phyloP scores from a whole-genome alignment of 2,888 invertebrate genomes.

The Agrotis ipsilon region DNA sequence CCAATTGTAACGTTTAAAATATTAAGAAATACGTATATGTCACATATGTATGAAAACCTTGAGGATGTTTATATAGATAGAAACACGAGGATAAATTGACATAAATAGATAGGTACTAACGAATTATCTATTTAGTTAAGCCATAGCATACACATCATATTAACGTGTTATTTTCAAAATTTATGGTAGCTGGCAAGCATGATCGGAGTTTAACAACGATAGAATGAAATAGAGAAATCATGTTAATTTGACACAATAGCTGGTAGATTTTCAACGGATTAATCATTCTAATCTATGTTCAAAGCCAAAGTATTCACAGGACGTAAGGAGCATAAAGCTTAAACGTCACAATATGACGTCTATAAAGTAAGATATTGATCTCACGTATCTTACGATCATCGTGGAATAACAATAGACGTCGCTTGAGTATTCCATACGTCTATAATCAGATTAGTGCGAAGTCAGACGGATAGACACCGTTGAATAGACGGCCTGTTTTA shows the following conservation, averaged over 20 bases:
- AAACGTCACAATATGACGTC: slow-evolving; percentile 76
- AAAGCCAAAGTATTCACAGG: slow-evolving; percentile 45
- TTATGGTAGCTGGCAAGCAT: too few species aligned
- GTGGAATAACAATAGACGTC: slow-evolving; percentile 81
- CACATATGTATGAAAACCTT: not conserved
- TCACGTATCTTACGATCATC: slow-evolving; percentile 78
- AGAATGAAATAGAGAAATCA: too few species aligned
- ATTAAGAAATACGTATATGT: slow-evolving; percentile 23
- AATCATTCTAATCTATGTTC: slow-evolving; percentile 25
- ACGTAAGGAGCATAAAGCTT: slow-evolving; percentile 67
- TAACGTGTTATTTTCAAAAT: too few species aligned
- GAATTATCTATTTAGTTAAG: too few species aligned
- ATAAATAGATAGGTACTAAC: too few species aligned
- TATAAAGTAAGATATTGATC: slow-evolving; percentile 82
- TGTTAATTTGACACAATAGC: too few species aligned
- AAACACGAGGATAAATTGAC: too few species aligned
- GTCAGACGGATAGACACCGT: slow-evolving; percentile 58
- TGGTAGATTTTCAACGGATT: not conserved
- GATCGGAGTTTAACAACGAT: too few species aligned
- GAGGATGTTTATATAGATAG: not conserved
- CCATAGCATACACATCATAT: too few species aligned
- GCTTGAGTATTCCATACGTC: slow-evolving; percentile 76
- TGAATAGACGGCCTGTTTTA: slow-evolving; percentile 42
- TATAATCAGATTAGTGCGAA: slow-evolving; percentile 74
- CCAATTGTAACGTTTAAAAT: slow-evolving; percentile 23